These are phyloP conservation scores for Habrosyne pyritoides DNA, from an alignment of 2,888 invertebrate genomes.

Conservation along the genomic window DNA sequence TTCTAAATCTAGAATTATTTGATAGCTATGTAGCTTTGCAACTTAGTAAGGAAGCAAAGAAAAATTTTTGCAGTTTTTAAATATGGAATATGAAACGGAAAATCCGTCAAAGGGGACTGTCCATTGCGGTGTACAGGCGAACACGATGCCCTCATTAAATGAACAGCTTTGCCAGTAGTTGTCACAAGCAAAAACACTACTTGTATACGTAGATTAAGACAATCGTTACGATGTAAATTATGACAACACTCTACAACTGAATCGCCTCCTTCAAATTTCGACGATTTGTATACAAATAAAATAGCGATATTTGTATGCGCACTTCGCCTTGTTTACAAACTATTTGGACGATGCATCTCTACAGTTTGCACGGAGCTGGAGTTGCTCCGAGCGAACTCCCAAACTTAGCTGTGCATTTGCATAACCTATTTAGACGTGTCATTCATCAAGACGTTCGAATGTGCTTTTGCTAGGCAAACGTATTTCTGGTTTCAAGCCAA, in stretches of 20 bases:
- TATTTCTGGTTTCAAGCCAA: not conserved
- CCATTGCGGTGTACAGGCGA: not conserved
- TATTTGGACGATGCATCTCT: conserved; percentile 11
- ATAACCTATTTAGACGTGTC: conserved; percentile 54
- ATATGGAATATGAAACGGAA: too few relatives aligned
- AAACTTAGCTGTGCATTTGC: conserved; percentile 48
- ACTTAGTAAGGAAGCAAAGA: too few relatives aligned
- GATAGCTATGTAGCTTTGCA: too few relatives aligned
- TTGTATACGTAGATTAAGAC: too few relatives aligned
- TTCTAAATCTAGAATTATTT: too few relatives aligned
- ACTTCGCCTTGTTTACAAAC: conserved; percentile 3
- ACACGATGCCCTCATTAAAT: not conserved
- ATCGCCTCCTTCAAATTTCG: too few relatives aligned
- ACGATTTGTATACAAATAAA: not conserved
- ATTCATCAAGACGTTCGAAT: conserved; percentile 21
- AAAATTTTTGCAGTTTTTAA: too few relatives aligned
- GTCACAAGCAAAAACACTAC: too few relatives aligned
- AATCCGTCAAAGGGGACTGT: not conserved
- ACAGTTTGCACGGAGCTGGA: conserved; percentile 14
- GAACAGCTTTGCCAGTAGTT: too few relatives aligned
- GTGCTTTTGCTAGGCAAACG: not conserved
- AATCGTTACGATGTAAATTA: too few relatives aligned
- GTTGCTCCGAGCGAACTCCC: conserved; percentile 19
- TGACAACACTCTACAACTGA: too few relatives aligned
- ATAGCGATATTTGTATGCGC: not conserved